phyloP scores from a whole-genome alignment of 2,113 vertebrate species.

The Antechinus stuartii region DNA sequence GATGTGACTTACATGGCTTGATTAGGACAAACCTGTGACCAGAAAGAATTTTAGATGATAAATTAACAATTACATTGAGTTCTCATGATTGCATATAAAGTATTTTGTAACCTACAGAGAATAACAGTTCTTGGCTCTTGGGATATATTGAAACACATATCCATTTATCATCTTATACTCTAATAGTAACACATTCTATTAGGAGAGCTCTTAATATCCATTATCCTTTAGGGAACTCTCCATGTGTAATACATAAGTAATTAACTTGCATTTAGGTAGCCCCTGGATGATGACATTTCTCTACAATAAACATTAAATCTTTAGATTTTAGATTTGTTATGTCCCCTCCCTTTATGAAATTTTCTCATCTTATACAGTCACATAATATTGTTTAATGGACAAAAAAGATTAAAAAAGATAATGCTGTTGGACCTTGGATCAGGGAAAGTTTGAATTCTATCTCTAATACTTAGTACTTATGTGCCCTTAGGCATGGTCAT shows the following conservation, averaged over 20 bases:
- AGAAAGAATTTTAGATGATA: constrained; percentile 32
- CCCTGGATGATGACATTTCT: constrained; percentile 66
- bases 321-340: background rate
- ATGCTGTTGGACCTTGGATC: background rate
- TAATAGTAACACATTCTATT: constrained; percentile 74
- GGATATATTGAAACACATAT: constrained; percentile 8
- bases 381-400: background rate
- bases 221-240: constrained; percentile 69
- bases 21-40: background rate
- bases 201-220: constrained; percentile 55
- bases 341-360: rapidly evolving
- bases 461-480: background rate
- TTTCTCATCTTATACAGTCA: background rate
- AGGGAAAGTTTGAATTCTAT: background rate
- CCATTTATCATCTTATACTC: constrained; percentile 51
- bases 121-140: constrained; percentile 35
- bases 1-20: background rate
- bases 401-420: background rate
- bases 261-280: constrained; percentile 78
- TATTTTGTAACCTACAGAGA: constrained; percentile 59
- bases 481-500: background rate
- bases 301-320: constrained; percentile 62
- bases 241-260: constrained; percentile 47
- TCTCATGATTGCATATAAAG: constrained; percentile 61
- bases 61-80: constrained; percentile 65